These are phyloP conservation scores for Crossocerus cetratus DNA, from an alignment of 2,888 invertebrate genomes.

Conservation along the genomic window DNA sequence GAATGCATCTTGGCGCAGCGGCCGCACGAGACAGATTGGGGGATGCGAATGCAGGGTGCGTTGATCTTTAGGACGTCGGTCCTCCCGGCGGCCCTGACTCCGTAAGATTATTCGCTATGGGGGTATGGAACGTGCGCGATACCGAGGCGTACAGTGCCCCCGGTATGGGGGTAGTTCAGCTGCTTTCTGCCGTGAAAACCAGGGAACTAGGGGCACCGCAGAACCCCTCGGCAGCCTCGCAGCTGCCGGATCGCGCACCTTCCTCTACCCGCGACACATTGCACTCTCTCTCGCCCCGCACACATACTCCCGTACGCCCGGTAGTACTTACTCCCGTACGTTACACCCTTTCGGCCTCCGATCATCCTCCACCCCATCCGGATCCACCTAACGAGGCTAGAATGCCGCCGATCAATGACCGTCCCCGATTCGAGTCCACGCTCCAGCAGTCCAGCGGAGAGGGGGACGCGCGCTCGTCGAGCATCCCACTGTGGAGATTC, in stretches of 20 bases:
- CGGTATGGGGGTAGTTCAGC: slow-evolving; percentile 63
- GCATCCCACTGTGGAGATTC: too few species aligned
- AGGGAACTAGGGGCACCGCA: slow-evolving; percentile 59
- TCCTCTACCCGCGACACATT: slow-evolving; percentile 35
- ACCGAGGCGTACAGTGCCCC: slow-evolving; percentile 2
- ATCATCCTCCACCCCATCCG: not conserved
- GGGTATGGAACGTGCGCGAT: slow-evolving; percentile 43
- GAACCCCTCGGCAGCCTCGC: slow-evolving; percentile 59
- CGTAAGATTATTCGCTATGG: slow-evolving; percentile 50
- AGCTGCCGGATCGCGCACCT: slow-evolving; percentile 64
- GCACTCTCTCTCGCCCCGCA: slow-evolving; percentile 14
- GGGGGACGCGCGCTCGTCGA: too few species aligned
- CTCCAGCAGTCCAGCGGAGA: too few species aligned
- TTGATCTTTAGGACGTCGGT: slow-evolving; percentile 10
- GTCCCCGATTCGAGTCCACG: too few species aligned
- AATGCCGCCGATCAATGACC: not conserved
- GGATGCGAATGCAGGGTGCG: slow-evolving; percentile 1
- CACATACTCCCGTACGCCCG: not conserved
- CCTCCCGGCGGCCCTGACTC: slow-evolving; percentile 29
- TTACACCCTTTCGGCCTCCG: slow-evolving; percentile 18
- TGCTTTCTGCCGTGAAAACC: slow-evolving; percentile 62
- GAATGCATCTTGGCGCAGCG: slow-evolving; percentile 8
- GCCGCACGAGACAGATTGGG: slow-evolving; percentile 1
- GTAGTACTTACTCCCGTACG: not conserved
- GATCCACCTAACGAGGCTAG: not conserved